Conservation (phyloP, 2,113 vertebrate species). For the Stigmatopora argus region DNA sequence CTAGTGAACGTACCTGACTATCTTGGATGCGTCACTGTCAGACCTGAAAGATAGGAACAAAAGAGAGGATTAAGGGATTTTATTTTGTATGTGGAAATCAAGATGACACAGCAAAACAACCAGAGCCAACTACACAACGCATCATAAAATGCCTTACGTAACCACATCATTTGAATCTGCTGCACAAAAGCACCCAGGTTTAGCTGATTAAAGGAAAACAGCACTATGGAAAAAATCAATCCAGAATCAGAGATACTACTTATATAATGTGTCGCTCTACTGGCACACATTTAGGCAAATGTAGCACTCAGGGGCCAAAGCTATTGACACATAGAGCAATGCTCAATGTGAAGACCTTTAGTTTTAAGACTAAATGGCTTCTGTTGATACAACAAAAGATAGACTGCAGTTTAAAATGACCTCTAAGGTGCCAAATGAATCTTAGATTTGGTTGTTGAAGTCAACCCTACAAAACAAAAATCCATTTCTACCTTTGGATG, state of each 20-base stretch:
- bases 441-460: not conserved
- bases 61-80: constrained; percentile 15
- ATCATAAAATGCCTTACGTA: constrained; percentile 36
- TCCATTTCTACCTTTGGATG: not conserved
- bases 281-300: not conserved
- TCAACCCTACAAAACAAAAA: not conserved
- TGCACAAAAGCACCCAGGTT: constrained; percentile 19
- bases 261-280: not conserved
- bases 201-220: constrained; percentile 4
- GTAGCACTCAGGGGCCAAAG: not conserved
- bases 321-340: not conserved
- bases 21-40: constrained; percentile 47
- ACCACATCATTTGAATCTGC: constrained; percentile 37
- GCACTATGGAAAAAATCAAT: constrained; percentile 9
- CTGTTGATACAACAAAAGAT: no score
- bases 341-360: not conserved
- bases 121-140: constrained; percentile 19
- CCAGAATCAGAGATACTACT: not conserved
- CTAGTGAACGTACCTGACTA: constrained; percentile 47
- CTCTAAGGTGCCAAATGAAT: not conserved
- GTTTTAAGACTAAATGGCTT: not conserved
- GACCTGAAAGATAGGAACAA: constrained; percentile 44
- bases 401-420: not conserved
- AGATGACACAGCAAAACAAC: constrained; percentile 19
- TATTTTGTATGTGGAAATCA: constrained; percentile 23